phyloP scores from a whole-genome alignment of 2,113 vertebrate genomes.

The Hiodon tergisus region DNA sequence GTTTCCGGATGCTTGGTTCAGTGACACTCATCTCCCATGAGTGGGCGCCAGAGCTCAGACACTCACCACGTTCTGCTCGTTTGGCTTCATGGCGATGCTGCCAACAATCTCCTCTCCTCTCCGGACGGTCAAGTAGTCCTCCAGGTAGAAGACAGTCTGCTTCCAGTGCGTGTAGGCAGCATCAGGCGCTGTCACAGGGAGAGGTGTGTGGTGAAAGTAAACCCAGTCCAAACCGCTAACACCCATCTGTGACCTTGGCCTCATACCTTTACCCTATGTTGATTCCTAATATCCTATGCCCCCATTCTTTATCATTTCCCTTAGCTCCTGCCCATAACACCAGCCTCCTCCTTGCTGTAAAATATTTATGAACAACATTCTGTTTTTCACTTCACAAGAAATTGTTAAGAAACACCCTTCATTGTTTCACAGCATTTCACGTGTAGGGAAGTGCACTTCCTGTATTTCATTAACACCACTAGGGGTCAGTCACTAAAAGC shows the following conservation, averaged over 20 bases:
- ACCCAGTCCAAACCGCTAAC: neutral
- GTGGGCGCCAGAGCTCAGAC: neutral
- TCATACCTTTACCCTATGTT: too few relatives aligned
- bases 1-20: too few relatives aligned
- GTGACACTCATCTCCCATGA: neutral
- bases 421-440: too few relatives aligned
- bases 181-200: constrained; percentile 73
- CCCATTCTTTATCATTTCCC: too few relatives aligned
- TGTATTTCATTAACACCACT: constrained; percentile 26
- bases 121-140: constrained; percentile 92
- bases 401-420: too few relatives aligned
- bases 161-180: constrained; percentile 96
- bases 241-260: neutral
- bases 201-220: neutral
- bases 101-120: constrained; percentile 92
- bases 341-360: too few relatives aligned
- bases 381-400: too few relatives aligned
- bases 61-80: constrained; percentile 92
- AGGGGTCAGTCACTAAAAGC: constrained; percentile 33
- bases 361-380: too few relatives aligned
- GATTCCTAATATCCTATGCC: too few relatives aligned
- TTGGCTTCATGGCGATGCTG: constrained; percentile 87
- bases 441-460: neutral
- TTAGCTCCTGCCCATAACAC: too few relatives aligned
- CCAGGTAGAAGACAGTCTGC: constrained; percentile 95